Evolutionary conservation across 2,113 vertebrate species (phyloP).

Genomic region (Tupaia chinensis): DNA sequence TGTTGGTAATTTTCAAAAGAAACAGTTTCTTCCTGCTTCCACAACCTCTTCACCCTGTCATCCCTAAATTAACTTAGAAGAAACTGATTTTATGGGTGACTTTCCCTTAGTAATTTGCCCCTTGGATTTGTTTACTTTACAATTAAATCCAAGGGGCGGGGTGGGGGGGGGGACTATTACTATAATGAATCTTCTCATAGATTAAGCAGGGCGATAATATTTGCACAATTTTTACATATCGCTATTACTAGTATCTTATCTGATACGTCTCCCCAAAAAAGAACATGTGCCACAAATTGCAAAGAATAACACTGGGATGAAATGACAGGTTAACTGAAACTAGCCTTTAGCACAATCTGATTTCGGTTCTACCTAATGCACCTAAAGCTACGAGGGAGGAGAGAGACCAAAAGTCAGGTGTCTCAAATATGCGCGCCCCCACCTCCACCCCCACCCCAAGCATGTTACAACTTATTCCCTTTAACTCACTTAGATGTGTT

Average conservation of each 20-base stretch:
- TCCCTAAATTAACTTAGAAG: constrained; percentile 63
- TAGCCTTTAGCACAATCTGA: not conserved
- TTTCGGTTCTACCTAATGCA: not conserved
- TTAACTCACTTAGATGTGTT: constrained; percentile 41
- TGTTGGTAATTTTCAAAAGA: constrained; percentile 78
- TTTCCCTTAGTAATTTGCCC: constrained; percentile 78
- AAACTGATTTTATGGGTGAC: constrained; percentile 72
- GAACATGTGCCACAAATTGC: constrained; percentile 45
- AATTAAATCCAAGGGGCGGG: not conserved
- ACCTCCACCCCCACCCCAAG: constrained; percentile 50
- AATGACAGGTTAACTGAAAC: not conserved
- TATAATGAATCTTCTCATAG: constrained; percentile 60
- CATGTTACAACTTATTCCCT: constrained; percentile 40
- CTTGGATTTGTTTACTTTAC: constrained; percentile 76
- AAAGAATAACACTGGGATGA: constrained; percentile 44
- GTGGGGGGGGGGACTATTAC: constrained; percentile 42
- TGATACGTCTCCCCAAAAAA: constrained; percentile 6
- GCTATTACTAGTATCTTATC: not conserved
- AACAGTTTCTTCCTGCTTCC: constrained; percentile 80
- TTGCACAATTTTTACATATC: not conserved
- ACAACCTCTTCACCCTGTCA: constrained; percentile 81
- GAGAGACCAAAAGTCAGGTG: constrained; percentile 78
- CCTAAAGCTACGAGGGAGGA: constrained; percentile 1
- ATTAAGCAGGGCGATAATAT: constrained; percentile 71
- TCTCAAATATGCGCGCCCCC: constrained; percentile 66